Base-by-base conservation (phyloP, 2,113 vertebrate genomes). In the Gymnorhina tibicen region DNA sequence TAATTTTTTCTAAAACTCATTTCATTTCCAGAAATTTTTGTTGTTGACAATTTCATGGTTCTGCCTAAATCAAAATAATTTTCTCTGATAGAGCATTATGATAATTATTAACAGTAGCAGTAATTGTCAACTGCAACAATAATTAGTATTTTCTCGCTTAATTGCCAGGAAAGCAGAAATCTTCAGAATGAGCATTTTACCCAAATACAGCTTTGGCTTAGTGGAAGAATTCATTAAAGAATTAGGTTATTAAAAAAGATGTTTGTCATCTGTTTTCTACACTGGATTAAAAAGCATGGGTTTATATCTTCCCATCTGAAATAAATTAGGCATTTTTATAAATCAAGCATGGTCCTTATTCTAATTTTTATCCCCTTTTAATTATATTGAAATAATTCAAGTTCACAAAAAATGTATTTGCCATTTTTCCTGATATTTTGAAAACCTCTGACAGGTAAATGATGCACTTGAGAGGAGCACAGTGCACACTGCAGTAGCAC, bases 101-200 rank as follows among this genome's bases (percentile, higher is more conserved):
- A 75, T 93, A 69, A 90, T 94, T 93, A 96, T 95, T 93, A 94
- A 59, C 47, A 86, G 70, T 42, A 91, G 63, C 47, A 90, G 80
- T 78, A 94, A 86, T 42, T 92, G 49, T 92, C 82, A 91, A 67
- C 52, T 70, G 23, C 26, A 94, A 66, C 55, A 84, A 93, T 92
- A 95, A 93, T 87, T 78, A 53, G 81, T 96, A 77, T 91, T 92
- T 95, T 83, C 88, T 67, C 2, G 0, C 37, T 86, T 86, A 90
- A 87, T 86, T 93, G 44, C 80, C 49, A 83, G 76, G 60, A 89
- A 96, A 78, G 17, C 16, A 92, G 60, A 86, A 93, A 86, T 74
- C n/a, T 92, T 60, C 76, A 88, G 37, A 78, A 94, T 17, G 9
- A n/a, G 18, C 47, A 78, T 77, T 96, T 81, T 86, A 70, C 60